A percentile compares a stretch with the other conserved stretches of the same genome.
Evolutionary conservation across 2,797 vertebrate genomes (phyloP).

Genomic region (Malurus splendens): DNA sequence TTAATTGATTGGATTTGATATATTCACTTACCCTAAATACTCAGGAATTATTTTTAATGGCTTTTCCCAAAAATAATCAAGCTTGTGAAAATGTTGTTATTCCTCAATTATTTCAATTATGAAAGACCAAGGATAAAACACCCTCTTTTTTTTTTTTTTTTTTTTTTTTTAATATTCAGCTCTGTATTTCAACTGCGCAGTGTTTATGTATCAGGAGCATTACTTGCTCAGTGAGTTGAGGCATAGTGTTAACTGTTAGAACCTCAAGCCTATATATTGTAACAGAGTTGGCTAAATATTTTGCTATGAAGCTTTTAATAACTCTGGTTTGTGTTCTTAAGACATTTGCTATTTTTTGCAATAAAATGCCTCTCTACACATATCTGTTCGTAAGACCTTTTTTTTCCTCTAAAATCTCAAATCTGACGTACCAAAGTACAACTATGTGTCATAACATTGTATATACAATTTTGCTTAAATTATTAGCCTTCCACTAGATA

Average conservation of each 20-base stretch:
- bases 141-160: not conserved
- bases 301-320: conserved; percentile 80
- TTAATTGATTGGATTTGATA: not conserved
- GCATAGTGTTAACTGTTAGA: conserved; percentile 64
- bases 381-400: not conserved
- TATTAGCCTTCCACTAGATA: not conserved
- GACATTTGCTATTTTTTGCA: conserved; percentile 77
- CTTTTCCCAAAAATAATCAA: conserved; percentile 43
- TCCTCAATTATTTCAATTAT: not conserved
- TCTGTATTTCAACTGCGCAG: not conserved
- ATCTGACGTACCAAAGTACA: not conserved
- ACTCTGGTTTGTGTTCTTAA: conserved; percentile 74
- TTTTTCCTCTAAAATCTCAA: not conserved
- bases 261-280: conserved; percentile 71
- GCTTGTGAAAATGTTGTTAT: conserved; percentile 16
- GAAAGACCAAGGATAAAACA: not conserved
- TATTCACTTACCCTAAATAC: conserved; percentile 42
- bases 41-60: conserved; percentile 71
- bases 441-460: not conserved
- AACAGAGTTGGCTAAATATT: conserved; percentile 75
- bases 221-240: conserved; percentile 51
- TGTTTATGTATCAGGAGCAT: conserved; percentile 37
- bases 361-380: conserved; percentile 57
- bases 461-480: not conserved
- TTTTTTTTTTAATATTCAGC: not conserved